phyloP scores from a whole-genome alignment of 30 jellyfish, hydroid and myxozoan genomes.

The Phacellophora camtschatica region DNA sequence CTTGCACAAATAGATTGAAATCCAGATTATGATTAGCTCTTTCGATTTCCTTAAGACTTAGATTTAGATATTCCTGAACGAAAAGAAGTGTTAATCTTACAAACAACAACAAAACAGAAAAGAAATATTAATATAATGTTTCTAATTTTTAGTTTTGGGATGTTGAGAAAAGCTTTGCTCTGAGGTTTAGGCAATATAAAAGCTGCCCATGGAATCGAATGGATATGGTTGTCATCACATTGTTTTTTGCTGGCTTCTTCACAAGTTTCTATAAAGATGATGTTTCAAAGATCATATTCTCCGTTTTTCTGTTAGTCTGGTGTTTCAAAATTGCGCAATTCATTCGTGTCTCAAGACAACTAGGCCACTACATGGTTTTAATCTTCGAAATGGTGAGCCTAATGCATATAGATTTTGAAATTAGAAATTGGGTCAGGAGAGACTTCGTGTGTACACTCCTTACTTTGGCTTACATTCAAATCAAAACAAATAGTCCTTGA shows the following conservation, averaged over 20 bases:
- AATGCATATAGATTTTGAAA: too few relatives aligned
- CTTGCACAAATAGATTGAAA: too few relatives aligned
- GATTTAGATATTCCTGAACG: too few relatives aligned
- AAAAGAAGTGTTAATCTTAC: too few relatives aligned
- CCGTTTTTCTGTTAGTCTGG: constrained; percentile 23
- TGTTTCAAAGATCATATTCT: background rate
- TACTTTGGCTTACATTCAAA: too few relatives aligned
- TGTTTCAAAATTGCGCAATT: constrained; percentile 38
- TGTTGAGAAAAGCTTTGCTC: background rate
- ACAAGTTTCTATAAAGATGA: background rate
- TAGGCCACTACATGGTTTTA: constrained; percentile 70
- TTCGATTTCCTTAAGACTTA: too few relatives aligned
- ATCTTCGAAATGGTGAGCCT: constrained; percentile 58
- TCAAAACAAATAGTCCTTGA: too few relatives aligned
- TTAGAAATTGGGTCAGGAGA: too few relatives aligned
- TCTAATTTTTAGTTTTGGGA: constrained; percentile 25
- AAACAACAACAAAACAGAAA: too few relatives aligned
- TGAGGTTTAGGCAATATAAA: constrained; percentile 25
- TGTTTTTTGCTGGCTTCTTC: constrained; percentile 27
- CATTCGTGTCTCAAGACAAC: background rate
- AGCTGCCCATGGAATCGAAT: constrained; percentile 47
- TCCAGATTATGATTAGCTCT: too few relatives aligned
- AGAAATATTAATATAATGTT: too few relatives aligned
- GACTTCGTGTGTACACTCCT: too few relatives aligned
- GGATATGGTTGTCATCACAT: constrained; percentile 21